A percentile compares a stretch with the other conserved stretches of the same genome.
Evolutionary conservation across 2,113 vertebrate genomes (phyloP).

Genomic region (Orientallactaga bullata): DNA sequence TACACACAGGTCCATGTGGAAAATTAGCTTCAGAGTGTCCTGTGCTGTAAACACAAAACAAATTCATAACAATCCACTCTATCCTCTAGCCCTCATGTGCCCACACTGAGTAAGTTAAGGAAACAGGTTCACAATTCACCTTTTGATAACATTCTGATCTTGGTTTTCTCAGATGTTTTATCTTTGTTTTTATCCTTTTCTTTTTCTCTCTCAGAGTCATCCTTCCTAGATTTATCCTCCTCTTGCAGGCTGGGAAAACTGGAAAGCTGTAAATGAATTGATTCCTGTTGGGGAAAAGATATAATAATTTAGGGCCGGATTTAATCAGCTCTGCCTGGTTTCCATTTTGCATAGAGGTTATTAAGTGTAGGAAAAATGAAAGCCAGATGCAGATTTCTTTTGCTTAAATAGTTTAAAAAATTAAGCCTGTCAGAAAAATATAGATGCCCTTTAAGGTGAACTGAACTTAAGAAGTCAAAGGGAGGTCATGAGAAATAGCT

Average conservation of each 20-base stretch:
- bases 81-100: background rate
- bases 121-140: constrained; percentile 87
- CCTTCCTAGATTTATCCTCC: constrained; percentile 90
- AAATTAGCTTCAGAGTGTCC: background rate
- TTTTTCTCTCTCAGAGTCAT: constrained; percentile 91
- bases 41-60: background rate
- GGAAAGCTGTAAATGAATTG: constrained; percentile 90
- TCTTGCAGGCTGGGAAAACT: constrained; percentile 91
- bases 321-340: constrained; percentile 63
- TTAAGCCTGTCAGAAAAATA: constrained; percentile 70
- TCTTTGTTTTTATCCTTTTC: constrained; percentile 92
- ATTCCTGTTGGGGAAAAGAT: constrained; percentile 88
- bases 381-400: constrained; percentile 84
- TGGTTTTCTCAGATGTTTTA: constrained; percentile 90
- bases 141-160: constrained; percentile 94
- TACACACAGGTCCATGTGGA: background rate
- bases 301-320: constrained; percentile 84
- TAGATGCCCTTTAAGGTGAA: constrained; percentile 64
- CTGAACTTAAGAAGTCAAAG: constrained; percentile 70
- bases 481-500: constrained; percentile 65
- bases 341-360: constrained; percentile 75
- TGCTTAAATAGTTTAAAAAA: constrained; percentile 75
- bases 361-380: constrained; percentile 78
- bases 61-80: background rate
- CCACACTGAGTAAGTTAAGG: constrained; percentile 45